Evolutionary conservation across 2,888 invertebrate genomes (phyloP).

Genomic region (Campaea margaritaria): DNA sequence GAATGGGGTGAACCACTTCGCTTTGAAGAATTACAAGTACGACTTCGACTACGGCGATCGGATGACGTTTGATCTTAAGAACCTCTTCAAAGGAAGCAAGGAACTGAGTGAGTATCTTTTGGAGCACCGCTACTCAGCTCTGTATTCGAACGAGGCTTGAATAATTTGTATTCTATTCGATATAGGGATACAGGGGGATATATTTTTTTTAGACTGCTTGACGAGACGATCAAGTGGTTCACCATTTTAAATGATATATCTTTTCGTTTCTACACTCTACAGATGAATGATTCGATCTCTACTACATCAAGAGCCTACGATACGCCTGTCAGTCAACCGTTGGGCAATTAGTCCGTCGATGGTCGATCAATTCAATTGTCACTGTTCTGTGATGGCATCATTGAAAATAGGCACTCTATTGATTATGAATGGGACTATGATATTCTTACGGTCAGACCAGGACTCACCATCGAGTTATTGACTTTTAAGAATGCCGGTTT

Average conservation of each 20-base stretch:
- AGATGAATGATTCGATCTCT: too few species aligned
- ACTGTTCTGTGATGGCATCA: neutral
- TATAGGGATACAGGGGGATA: too few species aligned
- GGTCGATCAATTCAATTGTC: conserved; percentile 1
- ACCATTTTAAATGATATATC: too few species aligned
- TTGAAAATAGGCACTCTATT: too few species aligned
- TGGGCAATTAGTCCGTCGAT: neutral
- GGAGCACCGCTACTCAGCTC: conserved; percentile 2
- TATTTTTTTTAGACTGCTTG: too few species aligned
- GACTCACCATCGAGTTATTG: too few species aligned
- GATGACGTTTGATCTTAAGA: conserved; percentile 68
- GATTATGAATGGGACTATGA: too few species aligned
- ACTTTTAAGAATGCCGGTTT: neutral
- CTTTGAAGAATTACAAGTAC: conserved; percentile 72
- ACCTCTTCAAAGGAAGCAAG: conserved; percentile 76
- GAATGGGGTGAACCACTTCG: conserved; percentile 64
- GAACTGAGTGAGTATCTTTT: conserved; percentile 71
- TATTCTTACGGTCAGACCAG: too few species aligned
- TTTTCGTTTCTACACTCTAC: too few species aligned
- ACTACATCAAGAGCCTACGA: neutral
- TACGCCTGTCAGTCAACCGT: conserved; percentile 5
- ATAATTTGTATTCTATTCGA: neutral
- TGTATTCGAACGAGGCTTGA: neutral
- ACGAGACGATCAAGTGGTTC: too few species aligned
- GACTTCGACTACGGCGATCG: conserved; percentile 75